phyloP scores from a whole-genome alignment of 37 sponge, comb jelly and placozoan species.

The Chondrosia reniformis region DNA sequence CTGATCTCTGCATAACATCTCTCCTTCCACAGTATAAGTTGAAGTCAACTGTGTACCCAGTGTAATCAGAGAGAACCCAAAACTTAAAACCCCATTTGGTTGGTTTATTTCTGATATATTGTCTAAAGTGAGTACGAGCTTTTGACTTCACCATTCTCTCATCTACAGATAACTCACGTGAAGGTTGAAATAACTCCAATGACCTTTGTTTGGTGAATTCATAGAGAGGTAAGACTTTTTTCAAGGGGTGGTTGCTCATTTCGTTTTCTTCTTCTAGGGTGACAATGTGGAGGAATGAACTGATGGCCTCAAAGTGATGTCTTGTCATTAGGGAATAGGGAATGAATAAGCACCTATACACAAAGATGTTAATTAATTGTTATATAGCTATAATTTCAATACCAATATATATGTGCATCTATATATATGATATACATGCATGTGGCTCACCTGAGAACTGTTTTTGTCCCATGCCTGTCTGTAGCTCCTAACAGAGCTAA shows the following conservation, averaged over 20 bases:
- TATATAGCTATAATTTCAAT: too few relatives aligned
- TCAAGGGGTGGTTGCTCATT: not conserved
- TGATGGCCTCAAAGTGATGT: constrained; percentile 8
- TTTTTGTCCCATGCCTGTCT: not conserved
- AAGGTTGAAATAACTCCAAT: not conserved
- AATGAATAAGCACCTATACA: too few relatives aligned
- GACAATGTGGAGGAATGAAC: constrained; percentile 19
- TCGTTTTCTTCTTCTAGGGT: constrained; percentile 4
- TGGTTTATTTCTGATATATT: constrained; percentile 25
- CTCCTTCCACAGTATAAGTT: constrained; percentile 32
- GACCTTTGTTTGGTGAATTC: not conserved
- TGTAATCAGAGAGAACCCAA: constrained; percentile 13
- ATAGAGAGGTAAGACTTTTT: constrained; percentile 13
- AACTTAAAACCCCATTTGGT: constrained; percentile 59
- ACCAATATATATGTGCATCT: too few relatives aligned
- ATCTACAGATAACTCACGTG: constrained; percentile 9
- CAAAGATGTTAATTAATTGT: too few relatives aligned
- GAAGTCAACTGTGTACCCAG: constrained; percentile 34
- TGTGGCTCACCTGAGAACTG: not conserved
- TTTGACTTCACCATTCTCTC: constrained; percentile 35
- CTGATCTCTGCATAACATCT: not conserved
- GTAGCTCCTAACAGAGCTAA: not conserved
- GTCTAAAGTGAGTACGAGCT: not conserved
- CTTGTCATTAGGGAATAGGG: not conserved
- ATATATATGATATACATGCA: not conserved